Evolutionary conservation across 1,140 invertebrate genomes (phyloP).

Genomic region (Drosophila ambigua): DNA sequence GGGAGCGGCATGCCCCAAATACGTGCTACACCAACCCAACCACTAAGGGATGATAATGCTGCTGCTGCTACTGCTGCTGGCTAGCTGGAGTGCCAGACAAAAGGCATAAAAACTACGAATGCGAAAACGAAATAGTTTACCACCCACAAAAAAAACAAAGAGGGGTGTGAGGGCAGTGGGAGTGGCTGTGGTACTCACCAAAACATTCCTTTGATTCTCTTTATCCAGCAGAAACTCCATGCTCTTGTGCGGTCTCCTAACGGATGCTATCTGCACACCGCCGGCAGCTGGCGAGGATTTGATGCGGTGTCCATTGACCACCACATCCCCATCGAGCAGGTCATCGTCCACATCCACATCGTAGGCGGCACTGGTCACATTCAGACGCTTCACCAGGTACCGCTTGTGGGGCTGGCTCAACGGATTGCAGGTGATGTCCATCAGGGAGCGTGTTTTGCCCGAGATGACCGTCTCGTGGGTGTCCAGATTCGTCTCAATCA

Average conservation of each 20-base stretch:
- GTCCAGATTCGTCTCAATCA: constrained; percentile 94
- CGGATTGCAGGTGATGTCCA: constrained; percentile 87
- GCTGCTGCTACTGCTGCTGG: too few species aligned
- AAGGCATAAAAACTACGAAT: constrained; percentile 59
- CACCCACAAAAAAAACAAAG: too few species aligned
- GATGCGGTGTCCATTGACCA: constrained; percentile 35
- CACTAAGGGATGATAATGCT: too few species aligned
- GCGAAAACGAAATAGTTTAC: too few species aligned
- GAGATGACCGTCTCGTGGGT: constrained; percentile 86
- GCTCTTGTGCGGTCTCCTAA: constrained; percentile 91
- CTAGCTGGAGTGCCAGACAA: constrained; percentile 34
- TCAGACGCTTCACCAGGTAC: constrained; percentile 68
- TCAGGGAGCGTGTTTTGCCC: constrained; percentile 90
- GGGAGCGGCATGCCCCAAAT: too few species aligned
- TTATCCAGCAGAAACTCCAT: constrained; percentile 97
- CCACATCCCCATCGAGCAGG: constrained; percentile 22
- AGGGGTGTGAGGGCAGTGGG: too few species aligned
- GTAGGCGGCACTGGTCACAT: constrained; percentile 57
- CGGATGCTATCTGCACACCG: constrained; percentile 59
- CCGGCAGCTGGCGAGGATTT: constrained; percentile 43
- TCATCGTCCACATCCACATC: constrained; percentile 30
- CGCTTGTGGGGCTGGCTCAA: constrained; percentile 82
- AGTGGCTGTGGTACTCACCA: constrained; percentile 85
- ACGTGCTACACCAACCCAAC: too few species aligned
- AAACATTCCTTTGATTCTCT: constrained; percentile 91